phyloP scores from a whole-genome alignment of 2,113 vertebrate genomes.

The Phaetusa simplex region DNA sequence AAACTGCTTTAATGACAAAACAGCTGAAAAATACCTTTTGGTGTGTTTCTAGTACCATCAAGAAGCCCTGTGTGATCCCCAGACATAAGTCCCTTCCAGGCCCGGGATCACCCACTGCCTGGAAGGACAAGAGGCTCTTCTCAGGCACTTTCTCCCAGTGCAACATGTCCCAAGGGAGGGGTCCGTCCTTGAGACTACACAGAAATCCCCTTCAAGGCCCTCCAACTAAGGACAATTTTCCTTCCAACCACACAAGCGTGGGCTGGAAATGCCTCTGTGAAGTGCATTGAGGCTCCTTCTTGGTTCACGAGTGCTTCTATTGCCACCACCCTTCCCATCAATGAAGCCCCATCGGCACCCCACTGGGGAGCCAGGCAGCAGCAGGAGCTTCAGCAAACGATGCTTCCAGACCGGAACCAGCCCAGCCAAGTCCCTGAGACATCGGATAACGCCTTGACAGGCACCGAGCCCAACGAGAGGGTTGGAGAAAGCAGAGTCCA shows the following conservation, averaged over 20 bases:
- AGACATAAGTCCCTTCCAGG: background rate
- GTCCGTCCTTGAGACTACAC: background rate
- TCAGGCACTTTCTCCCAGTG: background rate
- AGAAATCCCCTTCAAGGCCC: background rate
- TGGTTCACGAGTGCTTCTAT: background rate
- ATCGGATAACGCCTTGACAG: rapidly evolving
- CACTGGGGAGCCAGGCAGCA: background rate
- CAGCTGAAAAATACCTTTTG: background rate
- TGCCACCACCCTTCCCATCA: background rate
- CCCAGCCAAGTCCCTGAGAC: background rate
- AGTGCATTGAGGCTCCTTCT: background rate
- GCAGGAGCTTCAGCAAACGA: background rate
- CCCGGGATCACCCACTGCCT: background rate
- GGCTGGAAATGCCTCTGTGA: background rate
- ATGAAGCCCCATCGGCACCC: background rate
- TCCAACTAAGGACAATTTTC: background rate
- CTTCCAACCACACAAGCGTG: rapidly evolving
- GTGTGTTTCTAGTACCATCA: background rate
- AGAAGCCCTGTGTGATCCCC: background rate
- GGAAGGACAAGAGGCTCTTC: background rate
- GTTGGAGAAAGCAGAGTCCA: background rate
- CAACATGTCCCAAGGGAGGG: background rate
- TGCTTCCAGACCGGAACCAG: background rate
- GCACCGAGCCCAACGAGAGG: rapidly evolving
- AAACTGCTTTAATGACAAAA: conserved; percentile 49